Evolutionary conservation across 2,888 invertebrate species (phyloP).

Genomic region (Abscondita cerata): DNA sequence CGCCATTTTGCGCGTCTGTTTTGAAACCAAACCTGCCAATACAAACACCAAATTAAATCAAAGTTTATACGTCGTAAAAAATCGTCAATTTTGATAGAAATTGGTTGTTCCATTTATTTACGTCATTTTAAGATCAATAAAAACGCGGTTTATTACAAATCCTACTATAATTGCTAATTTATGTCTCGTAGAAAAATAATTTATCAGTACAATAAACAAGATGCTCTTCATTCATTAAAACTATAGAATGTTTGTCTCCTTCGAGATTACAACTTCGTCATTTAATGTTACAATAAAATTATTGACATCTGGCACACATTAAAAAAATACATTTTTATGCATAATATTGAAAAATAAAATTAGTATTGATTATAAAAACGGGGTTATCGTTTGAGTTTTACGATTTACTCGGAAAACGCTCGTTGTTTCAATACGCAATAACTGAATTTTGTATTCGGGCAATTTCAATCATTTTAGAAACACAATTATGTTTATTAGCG

Average conservation of each 20-base stretch:
- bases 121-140: no score
- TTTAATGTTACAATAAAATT: neutral
- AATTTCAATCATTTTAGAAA: conserved; percentile 6
- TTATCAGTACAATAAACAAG: neutral
- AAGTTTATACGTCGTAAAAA: neutral
- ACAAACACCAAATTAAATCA: conserved; percentile 2
- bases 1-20: conserved; percentile 99
- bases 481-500: conserved; percentile 6
- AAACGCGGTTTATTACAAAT: neutral
- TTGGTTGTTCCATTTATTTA: no score
- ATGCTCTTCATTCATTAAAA: conserved; percentile 1
- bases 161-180: neutral
- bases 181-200: neutral
- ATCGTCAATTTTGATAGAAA: neutral
- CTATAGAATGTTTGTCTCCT: neutral
- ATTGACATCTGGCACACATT: neutral
- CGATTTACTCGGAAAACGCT: conserved; percentile 3
- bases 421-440: neutral
- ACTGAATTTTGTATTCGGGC: neutral
- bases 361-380: no score
- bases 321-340: conserved; percentile 6
- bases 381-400: no score
- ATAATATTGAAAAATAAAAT: conserved; percentile 7
- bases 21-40: conserved; percentile 97
- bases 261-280: neutral